Conservation (phyloP, 2,797 vertebrate species). For the Melanotaenia nigrans region DNA sequence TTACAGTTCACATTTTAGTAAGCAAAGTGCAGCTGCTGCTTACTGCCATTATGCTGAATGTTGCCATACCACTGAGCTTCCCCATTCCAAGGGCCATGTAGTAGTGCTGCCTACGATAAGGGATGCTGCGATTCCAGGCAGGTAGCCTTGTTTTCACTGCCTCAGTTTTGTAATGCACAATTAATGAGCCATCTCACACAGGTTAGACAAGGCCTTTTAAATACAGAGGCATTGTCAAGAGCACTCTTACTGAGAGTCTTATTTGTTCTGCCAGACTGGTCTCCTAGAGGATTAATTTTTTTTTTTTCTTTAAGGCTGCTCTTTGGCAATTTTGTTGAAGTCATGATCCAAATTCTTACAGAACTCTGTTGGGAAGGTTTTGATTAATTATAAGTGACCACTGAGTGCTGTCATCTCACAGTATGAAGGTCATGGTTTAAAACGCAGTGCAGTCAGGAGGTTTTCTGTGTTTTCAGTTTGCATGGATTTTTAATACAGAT, state of each 20-base stretch:
- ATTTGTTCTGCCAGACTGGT: constrained; percentile 52
- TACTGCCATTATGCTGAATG: constrained; percentile 60
- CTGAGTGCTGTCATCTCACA: constrained; percentile 29
- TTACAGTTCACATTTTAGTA: constrained; percentile 62
- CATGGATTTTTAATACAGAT: constrained; percentile 5
- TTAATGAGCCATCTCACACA: constrained; percentile 69
- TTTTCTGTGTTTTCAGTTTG: constrained; percentile 14
- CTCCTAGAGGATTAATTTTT: constrained; percentile 51
- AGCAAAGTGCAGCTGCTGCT: constrained; percentile 59
- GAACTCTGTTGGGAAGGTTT: constrained; percentile 48
- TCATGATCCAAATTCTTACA: constrained; percentile 39
- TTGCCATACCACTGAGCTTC: constrained; percentile 47
- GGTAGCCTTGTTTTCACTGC: constrained; percentile 56
- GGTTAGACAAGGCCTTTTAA: constrained; percentile 53
- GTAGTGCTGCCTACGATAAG: constrained; percentile 53
- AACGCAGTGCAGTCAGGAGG: background rate
- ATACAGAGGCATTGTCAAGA: constrained; percentile 46
- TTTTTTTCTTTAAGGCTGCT: constrained; percentile 27
- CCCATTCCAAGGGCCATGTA: constrained; percentile 56
- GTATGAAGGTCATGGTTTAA: constrained; percentile 28
- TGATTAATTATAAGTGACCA: constrained; percentile 53
- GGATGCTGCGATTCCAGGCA: constrained; percentile 67
- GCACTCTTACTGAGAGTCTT: constrained; percentile 37
- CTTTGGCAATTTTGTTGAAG: constrained; percentile 49
- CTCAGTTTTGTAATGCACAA: constrained; percentile 67